These are phyloP conservation scores for Pocillopora damicornis DNA, from an alignment of 64 coral and sea anemone genomes.

Conservation along the genomic window DNA sequence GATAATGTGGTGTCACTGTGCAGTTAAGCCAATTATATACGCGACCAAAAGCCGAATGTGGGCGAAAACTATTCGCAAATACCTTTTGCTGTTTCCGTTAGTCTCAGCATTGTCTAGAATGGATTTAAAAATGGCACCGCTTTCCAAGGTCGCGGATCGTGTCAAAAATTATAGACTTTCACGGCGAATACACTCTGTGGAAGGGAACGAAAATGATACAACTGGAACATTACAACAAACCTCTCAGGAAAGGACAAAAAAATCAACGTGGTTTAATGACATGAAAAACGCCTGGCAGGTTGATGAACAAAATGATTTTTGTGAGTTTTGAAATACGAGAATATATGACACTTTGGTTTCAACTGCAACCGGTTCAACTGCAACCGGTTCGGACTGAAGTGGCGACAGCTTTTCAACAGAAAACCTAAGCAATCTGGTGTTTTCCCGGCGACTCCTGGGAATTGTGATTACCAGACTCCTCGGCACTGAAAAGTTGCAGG, in stretches of 20 bases:
- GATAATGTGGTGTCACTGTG: constrained; percentile 90
- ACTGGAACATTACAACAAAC: neutral
- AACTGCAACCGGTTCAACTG: neutral
- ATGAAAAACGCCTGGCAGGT: neutral
- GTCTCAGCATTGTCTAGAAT: neutral
- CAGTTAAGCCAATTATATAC: constrained; percentile 80
- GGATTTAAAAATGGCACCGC: neutral
- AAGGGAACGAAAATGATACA: neutral
- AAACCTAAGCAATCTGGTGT: too few species aligned
- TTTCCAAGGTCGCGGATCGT: neutral
- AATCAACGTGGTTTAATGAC: neutral
- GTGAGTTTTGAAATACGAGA: neutral
- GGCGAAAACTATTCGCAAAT: neutral
- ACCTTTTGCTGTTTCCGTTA: neutral
- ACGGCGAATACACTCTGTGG: neutral
- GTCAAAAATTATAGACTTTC: neutral
- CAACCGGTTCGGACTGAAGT: too few species aligned
- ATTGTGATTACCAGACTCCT: too few species aligned
- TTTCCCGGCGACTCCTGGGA: too few species aligned
- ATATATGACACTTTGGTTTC: too few species aligned
- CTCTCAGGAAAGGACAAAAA: neutral
- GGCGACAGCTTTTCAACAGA: too few species aligned
- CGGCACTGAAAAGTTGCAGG: too few species aligned
- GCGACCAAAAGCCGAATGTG: constrained; percentile 8
- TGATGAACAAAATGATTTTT: neutral